Evolutionary conservation across 2,113 vertebrate species (phyloP), one percentile per base, ranked within the genome.

Genomic region (Colius striatus): DNA sequence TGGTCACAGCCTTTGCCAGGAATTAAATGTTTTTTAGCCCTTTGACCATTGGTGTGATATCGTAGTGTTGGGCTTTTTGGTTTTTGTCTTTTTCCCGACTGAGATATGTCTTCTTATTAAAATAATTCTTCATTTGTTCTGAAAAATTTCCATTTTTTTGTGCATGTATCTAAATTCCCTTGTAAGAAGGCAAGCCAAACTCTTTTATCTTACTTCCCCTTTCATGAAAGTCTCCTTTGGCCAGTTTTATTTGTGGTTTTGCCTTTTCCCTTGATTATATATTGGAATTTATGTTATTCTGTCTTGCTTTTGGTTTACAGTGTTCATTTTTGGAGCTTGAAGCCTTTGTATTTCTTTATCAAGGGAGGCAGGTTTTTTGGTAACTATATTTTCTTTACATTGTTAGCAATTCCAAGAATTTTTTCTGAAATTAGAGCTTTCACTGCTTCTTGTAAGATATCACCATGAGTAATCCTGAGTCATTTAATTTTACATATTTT

Each of bases 381-480:
- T 66, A 84, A 71, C 58, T 55, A 4, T 30, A n/a, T 58, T 87
- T 92, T 89, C 83, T 89, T 86, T 70, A 87, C 27, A 30, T 62
- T 92, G n/a, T 65, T 94, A 79, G 16, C 77, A 79, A 79, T 62
- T 62, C 29, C 58, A 66, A 84, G 85, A 86, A 66, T 38, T 87
- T 63, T 63, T 61, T 53, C n/a, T 76, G 61, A 89, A 75, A 72
- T 30, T 61, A 78, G 68, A 91, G 70, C 65, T 87, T 93, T 85
- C 12, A 2, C 57, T 95, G 68, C 90, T 81, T 86, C 81, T 77
- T 84, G 27, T 80, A 67, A 76, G 76, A 84, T 81, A 67, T 51
- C 74, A 73, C 66, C n/a, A 32, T 95, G 94, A 96, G 79, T 93
- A 96, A 96, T 93, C n/a, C 88, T 93, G 93, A 96, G 77, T 96